A percentile compares a stretch with the other conserved stretches of the same genome.
phyloP scores from a whole-genome alignment of 2,797 vertebrate species.

The Anabacerthia variegaticeps region DNA sequence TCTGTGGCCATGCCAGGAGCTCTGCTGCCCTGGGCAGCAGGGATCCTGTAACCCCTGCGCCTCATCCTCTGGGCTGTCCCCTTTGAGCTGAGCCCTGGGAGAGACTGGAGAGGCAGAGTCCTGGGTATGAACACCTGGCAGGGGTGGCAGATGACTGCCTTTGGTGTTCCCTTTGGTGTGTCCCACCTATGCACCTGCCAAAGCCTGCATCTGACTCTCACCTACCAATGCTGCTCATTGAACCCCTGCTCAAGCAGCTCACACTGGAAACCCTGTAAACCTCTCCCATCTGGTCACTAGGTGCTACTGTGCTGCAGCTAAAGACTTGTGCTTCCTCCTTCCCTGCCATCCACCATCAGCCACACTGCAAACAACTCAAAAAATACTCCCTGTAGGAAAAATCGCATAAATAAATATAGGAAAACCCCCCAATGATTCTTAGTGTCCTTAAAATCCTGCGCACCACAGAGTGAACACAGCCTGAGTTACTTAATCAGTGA shows the following conservation, averaged over 20 bases:
- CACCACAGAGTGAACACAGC: not conserved
- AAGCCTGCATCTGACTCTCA: not conserved
- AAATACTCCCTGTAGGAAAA: not conserved
- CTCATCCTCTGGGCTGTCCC: not conserved
- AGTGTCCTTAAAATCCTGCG: not conserved
- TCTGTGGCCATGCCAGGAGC: not conserved
- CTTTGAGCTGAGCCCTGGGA: not conserved
- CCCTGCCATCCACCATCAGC: not conserved
- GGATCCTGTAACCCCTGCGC: not conserved
- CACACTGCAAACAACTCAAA: not conserved
- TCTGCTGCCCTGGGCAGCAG: not conserved
- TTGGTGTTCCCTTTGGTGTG: not conserved
- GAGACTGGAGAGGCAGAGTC: not conserved
- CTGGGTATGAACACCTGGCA: not conserved
- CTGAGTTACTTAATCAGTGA: not conserved
- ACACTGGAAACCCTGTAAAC: not conserved
- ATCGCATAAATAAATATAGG: not conserved
- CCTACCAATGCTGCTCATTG: not conserved
- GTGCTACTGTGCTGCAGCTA: not conserved
- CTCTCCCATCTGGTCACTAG: not conserved
- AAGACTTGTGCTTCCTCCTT: not conserved
- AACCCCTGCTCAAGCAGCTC: not conserved
- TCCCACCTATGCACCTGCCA: not conserved
- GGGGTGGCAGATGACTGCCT: not conserved
- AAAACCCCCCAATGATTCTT: fast-evolving